Evolutionary conservation across 2,113 vertebrate species (phyloP).

Genomic region (Cygnus buccinator): DNA sequence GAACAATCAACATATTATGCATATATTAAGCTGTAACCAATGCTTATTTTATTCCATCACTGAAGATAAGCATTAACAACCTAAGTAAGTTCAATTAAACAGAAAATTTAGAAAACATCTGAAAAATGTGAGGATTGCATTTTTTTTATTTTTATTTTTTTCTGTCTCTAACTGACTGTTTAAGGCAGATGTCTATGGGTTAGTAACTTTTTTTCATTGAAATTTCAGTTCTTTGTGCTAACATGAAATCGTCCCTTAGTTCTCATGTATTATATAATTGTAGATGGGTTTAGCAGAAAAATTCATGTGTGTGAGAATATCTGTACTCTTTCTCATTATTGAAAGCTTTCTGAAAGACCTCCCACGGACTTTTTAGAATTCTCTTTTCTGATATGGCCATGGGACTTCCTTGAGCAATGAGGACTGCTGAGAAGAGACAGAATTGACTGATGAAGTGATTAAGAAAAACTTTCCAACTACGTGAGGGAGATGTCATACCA

Average conservation of each 20-base stretch:
- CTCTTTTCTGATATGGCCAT: not conserved
- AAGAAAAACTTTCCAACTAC: not conserved
- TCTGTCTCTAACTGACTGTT: not conserved
- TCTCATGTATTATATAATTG: not conserved
- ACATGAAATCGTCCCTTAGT: not conserved
- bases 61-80: not conserved
- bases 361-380: not conserved
- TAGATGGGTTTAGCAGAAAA: not conserved
- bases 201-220: not conserved
- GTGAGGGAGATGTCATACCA: not conserved
- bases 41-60: not conserved
- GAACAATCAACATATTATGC: not conserved
- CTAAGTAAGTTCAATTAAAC: not conserved
- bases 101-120: not conserved
- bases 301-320: not conserved
- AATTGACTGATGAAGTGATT: not conserved
- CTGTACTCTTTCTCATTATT: not conserved
- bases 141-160: not conserved
- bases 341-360: not conserved
- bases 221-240: not conserved
- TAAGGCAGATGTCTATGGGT: not conserved
- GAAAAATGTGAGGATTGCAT: not conserved
- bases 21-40: not conserved
- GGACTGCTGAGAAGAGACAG: not conserved
- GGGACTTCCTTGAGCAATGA: not conserved